These are phyloP conservation scores for Nematolebias whitei DNA, from an alignment of 2,113 vertebrate species.

Conservation along the genomic window DNA sequence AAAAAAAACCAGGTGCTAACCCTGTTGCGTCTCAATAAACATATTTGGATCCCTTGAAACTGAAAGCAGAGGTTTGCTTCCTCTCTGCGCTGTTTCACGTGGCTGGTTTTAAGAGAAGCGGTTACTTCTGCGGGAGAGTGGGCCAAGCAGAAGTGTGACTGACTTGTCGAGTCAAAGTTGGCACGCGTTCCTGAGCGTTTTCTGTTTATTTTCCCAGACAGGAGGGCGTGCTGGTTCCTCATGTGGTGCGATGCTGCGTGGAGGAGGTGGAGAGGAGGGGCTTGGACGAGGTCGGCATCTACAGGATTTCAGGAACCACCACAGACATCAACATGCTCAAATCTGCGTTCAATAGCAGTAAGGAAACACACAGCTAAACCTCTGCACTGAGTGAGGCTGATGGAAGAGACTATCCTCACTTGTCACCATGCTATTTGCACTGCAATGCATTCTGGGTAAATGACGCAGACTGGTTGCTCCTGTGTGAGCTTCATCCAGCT, in stretches of 20 bases:
- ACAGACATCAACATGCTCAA: conserved; percentile 73
- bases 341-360: conserved; percentile 74
- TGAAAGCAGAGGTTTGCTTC: conserved; percentile 18
- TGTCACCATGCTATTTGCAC: too few relatives aligned
- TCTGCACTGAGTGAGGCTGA: too few relatives aligned
- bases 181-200: background rate
- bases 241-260: conserved; percentile 77
- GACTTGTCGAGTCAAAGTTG: too few relatives aligned
- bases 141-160: conserved; percentile 39
- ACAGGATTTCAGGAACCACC: conserved; percentile 74
- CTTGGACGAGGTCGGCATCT: conserved; percentile 78
- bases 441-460: too few relatives aligned
- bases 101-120: conserved; percentile 7
- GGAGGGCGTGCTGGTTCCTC: conserved; percentile 77
- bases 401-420: too few relatives aligned
- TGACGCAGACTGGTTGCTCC: too few relatives aligned
- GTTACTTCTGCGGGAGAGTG: conserved; percentile 7
- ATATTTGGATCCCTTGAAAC: background rate
- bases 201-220: conserved; percentile 54
- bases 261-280: conserved; percentile 80
- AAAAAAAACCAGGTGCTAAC: too few relatives aligned
- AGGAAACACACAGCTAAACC: conserved; percentile 31
- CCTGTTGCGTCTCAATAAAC: too few relatives aligned
- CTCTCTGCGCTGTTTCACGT: background rate
- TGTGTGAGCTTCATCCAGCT: too few relatives aligned